Evolutionary conservation across 1,140 invertebrate species (phyloP).

Genomic region (Musca domestica): DNA sequence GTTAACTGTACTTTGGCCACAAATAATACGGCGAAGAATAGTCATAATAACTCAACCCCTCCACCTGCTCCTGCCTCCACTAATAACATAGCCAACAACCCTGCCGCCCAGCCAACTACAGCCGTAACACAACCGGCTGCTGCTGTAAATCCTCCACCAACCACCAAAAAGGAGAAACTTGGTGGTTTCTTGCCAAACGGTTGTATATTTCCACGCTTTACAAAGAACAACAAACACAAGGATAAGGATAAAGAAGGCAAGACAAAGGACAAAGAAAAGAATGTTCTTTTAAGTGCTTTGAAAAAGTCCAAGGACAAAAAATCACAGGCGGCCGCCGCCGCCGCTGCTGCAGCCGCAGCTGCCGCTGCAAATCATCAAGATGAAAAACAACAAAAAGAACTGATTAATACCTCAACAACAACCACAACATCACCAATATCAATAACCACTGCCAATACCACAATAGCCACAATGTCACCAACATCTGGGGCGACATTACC

Average conservation of each 20-base stretch:
- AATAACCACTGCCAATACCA: neutral
- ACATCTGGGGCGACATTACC: conserved; percentile 37
- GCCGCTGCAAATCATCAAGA: conserved; percentile 37
- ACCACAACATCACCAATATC: conserved; percentile 2
- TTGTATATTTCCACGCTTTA: conserved; percentile 52
- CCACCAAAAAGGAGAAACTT: conserved; percentile 50
- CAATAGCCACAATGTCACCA: conserved; percentile 9
- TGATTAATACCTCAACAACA: neutral
- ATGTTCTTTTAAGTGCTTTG: conserved; percentile 43
- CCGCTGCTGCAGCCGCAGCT: neutral
- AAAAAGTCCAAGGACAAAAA: conserved; percentile 52
- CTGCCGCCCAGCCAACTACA: neutral
- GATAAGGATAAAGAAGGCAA: conserved; percentile 45
- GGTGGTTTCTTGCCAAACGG: conserved; percentile 52
- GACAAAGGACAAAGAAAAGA: conserved; percentile 46
- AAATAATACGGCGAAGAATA: no score
- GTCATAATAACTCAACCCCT: no score
- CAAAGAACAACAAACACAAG: conserved; percentile 51
- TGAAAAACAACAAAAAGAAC: conserved; percentile 13
- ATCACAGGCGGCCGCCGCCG: conserved; percentile 23
- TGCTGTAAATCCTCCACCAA: neutral
- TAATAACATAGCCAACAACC: neutral
- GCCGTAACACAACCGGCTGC: conserved; percentile 5
- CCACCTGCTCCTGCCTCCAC: neutral
- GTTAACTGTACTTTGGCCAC: no score